Base-by-base conservation (phyloP, 2,888 invertebrate species). In the Leptura quadrifasciata region DNA sequence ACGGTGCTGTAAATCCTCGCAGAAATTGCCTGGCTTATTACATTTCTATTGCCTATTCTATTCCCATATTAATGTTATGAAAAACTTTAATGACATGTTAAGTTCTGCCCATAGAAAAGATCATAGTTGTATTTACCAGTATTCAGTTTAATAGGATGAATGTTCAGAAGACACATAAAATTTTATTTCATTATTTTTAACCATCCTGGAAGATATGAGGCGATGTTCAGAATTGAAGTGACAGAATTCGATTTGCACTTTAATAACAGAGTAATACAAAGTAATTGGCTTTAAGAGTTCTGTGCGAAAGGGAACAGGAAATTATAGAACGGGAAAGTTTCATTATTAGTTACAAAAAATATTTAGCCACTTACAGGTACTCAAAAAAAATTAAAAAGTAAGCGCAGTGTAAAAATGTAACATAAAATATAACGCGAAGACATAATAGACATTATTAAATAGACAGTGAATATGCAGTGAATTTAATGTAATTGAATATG, bases 1-100 rank as follows among this genome's bases (percentile, higher is more conserved):
- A 72, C 72, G 31, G 17, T 72, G 76, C 20, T 69, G 73, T 74
- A 74, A 76, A 76, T 76, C 70, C 63, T 68, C 63, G 31, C 27
- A 76, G 72, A 76, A 76, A 76, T 70, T 74, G 70, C 74, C 57
- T 47, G 63, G 64, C 61, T 72, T 60, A 76, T 76, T 76, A 76
- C 73, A 54, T 74, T 76, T 76, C 76, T 76, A 76, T 76, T 69
- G 65, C 70, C 73, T 65, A 76, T 76, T 68, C 72, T 69, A 18
- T 73, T 73, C 58, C 73, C 73, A 58, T 67, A 67, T 58, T 58
- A 55, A 58, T 67, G 24, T 31, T 55, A 55, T 57, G 35, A 73
- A 73, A 73, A 73, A 67, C 39, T 71, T 58, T 67, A 65, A 57
- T 73, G 67, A 57, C 55, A 69, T 58, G 69, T 35, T 54, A 55